Percentiles rank a stretch among this genome's conserved stretches.
Evolutionary conservation across 2,888 invertebrate species (phyloP).

Genomic region (Lasiommata megera): DNA sequence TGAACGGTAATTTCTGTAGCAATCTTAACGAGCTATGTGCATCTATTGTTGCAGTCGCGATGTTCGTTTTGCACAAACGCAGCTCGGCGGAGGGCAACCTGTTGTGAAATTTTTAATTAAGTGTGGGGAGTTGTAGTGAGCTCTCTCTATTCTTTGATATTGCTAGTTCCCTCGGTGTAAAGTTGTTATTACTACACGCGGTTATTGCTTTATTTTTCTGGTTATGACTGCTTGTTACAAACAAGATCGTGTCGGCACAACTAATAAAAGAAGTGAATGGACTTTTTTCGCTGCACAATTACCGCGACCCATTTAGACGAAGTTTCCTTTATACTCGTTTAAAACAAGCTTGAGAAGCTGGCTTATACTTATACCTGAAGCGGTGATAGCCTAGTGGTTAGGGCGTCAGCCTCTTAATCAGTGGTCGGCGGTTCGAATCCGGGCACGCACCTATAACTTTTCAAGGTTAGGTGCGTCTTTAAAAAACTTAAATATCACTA

Average conservation of each 20-base stretch:
- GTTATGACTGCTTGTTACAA: slow-evolving; percentile 16
- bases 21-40: slow-evolving; percentile 32
- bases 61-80: slow-evolving; percentile 43
- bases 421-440: too few relatives aligned
- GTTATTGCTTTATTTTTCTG: slow-evolving; percentile 30
- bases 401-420: too few relatives aligned
- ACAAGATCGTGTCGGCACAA: slow-evolving; percentile 9
- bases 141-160: slow-evolving; percentile 47
- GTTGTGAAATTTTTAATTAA: slow-evolving; percentile 76
- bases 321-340: background rate
- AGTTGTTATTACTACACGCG: slow-evolving; percentile 32
- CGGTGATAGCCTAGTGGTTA: too few relatives aligned
- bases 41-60: slow-evolving; percentile 38
- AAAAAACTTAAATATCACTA: too few relatives aligned
- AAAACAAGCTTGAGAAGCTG: background rate
- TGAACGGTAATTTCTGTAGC: slow-evolving; percentile 15
- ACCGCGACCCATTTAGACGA: slow-evolving; percentile 2
- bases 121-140: slow-evolving; percentile 49
- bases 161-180: slow-evolving; percentile 46
- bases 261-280: slow-evolving; percentile 3
- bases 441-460: too few relatives aligned
- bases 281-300: slow-evolving; percentile 1
- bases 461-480: too few relatives aligned
- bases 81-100: slow-evolving; percentile 56
- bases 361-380: too few relatives aligned